These are phyloP conservation scores for Capitella teleta DNA, from an alignment of 1,140 invertebrate genomes.

Conservation along the genomic window DNA sequence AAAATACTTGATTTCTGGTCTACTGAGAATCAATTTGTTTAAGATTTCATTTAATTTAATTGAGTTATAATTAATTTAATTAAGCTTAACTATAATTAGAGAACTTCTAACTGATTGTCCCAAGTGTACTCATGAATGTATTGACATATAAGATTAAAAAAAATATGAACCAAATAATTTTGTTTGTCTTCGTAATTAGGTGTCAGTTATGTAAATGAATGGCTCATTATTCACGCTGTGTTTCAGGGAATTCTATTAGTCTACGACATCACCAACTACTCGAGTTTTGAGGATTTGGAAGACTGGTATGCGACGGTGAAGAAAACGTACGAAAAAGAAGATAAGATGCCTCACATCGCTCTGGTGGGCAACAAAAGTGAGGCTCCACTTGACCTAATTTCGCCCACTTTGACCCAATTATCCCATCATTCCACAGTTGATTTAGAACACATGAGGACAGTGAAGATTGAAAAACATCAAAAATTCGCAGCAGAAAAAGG, in stretches of 20 bases:
- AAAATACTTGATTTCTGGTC: neutral
- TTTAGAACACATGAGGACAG: slow-evolving; percentile 70
- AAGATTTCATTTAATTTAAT: neutral
- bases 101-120: neutral
- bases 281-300: slow-evolving; percentile 65
- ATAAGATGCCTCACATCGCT: slow-evolving; percentile 54
- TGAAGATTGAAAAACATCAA: slow-evolving; percentile 65
- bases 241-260: slow-evolving; percentile 67
- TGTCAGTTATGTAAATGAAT: neutral
- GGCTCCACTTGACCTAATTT: slow-evolving; percentile 9
- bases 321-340: slow-evolving; percentile 46
- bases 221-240: slow-evolving; percentile 1
- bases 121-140: neutral
- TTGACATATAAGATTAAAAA: neutral
- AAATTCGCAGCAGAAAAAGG: slow-evolving; percentile 65
- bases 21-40: neutral
- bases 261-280: slow-evolving; percentile 72
- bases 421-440: slow-evolving; percentile 47
- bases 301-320: slow-evolving; percentile 61
- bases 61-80: neutral
- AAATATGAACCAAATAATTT: neutral
- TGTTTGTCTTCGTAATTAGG: neutral
- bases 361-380: slow-evolving; percentile 76
- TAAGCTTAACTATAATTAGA: neutral
- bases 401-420: neutral